Base-by-base conservation (phyloP, 2,113 vertebrate genomes). In the Piliocolobus tephrosceles region DNA sequence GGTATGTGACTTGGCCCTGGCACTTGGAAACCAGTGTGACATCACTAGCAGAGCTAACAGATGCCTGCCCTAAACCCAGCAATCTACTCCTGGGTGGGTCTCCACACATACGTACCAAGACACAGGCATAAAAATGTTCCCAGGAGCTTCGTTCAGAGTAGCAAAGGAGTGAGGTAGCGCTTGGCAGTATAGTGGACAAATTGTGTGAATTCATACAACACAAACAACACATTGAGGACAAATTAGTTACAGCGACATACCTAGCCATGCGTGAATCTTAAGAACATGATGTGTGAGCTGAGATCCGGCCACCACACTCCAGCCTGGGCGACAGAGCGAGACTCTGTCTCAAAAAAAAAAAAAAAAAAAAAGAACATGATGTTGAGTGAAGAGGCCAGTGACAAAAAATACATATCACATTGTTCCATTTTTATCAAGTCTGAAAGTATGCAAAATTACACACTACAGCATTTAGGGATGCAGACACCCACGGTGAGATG, bases 61-160 rank as follows among this genome's bases (percentile, higher is more conserved):
- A 40, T 35, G 52, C 10, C 45, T 11, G 50, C 38, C 13, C 14
- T 27, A 5, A 27, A 11, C 9, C 32, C 30, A 3, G n/a, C 13
- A 45, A 16, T 40, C 64, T 12, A 13, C 6, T 55, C 43, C 66
- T 45, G 23, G 32, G 47, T 1, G 8, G 32, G 6, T 43, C 27
- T 38, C 83, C 8, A 8, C n/a, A 3, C 6, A 5, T 0, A 4
- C 20, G 27, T 4, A 5, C 14, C 2, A 2, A 35, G 72, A 76
- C 11, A 55, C 10, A 20, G 61, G 55, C 30, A 40, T 30, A 12
- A 25, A 8, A 73, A 27, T 14, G 8, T 32, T 64, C 40, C 40
- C 16, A 14, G 14, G 18, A 83, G 38, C 16, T 5, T 20, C n/a
- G 11, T n/a, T 64, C 22, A 18, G 5, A 27, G 32, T 3, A 64